Evolutionary conservation across 2,888 invertebrate species (phyloP).

Genomic region (Campaea margaritaria): DNA sequence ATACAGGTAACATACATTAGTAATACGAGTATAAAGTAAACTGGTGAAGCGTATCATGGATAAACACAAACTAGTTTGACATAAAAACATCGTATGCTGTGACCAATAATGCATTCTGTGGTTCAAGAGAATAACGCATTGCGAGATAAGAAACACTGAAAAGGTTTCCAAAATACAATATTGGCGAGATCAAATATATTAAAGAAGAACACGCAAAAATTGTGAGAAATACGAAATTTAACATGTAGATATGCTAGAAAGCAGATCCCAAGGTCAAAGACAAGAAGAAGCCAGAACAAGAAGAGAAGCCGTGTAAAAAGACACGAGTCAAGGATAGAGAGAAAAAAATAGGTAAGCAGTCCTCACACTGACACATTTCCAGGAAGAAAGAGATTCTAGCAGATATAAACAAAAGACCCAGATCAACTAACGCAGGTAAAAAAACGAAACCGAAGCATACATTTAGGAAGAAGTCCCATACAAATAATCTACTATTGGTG

Average conservation of each 20-base stretch:
- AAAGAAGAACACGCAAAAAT: not conserved
- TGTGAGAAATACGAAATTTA: too few relatives aligned
- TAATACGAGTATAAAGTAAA: constrained; percentile 13
- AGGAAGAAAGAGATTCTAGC: too few relatives aligned
- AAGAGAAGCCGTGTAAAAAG: too few relatives aligned
- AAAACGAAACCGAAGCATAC: not conserved
- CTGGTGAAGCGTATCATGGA: constrained; percentile 20
- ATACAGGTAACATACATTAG: constrained; percentile 2
- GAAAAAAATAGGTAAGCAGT: too few relatives aligned
- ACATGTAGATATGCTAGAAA: too few relatives aligned
- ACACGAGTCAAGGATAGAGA: too few relatives aligned
- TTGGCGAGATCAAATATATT: not conserved
- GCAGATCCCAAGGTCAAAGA: too few relatives aligned
- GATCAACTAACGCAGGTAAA: too few relatives aligned
- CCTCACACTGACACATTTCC: too few relatives aligned
- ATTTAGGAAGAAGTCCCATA: constrained; percentile 7
- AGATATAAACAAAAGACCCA: too few relatives aligned
- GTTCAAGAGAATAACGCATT: not conserved
- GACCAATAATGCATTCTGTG: constrained; percentile 1
- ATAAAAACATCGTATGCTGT: constrained; percentile 22
- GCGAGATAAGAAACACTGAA: not conserved
- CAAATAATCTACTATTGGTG: constrained; percentile 15
- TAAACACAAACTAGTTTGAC: constrained; percentile 28
- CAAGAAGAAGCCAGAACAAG: too few relatives aligned
- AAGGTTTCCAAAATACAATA: not conserved